Conservation (phyloP, 2,888 invertebrate genomes). For the Drosophila peninsularis region DNA sequence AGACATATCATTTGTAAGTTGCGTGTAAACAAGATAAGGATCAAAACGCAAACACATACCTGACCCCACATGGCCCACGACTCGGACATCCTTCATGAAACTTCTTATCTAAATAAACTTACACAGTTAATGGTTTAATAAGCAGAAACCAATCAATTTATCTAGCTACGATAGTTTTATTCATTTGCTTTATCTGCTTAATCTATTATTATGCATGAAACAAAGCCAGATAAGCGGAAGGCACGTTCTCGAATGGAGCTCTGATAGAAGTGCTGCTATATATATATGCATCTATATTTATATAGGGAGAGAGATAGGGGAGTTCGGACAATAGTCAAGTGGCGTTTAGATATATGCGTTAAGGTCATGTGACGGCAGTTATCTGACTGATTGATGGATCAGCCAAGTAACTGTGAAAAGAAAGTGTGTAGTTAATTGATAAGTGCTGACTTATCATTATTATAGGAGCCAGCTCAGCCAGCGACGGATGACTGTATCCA, state of each 20-base stretch:
- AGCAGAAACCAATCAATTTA: slow-evolving; percentile 20
- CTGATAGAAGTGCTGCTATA: background rate
- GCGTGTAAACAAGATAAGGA: background rate
- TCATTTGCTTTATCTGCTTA: slow-evolving; percentile 16
- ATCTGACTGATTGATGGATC: slow-evolving; percentile 45
- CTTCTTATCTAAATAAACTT: slow-evolving; percentile 13
- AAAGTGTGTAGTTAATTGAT: slow-evolving; percentile 32
- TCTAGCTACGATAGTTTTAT: slow-evolving; percentile 12
- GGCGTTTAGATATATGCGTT: slow-evolving; percentile 17
- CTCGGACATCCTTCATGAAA: background rate
- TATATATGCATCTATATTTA: slow-evolving; percentile 1
- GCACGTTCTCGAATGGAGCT: slow-evolving; percentile 21
- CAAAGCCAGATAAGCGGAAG: slow-evolving; percentile 37
- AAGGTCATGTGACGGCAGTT: slow-evolving; percentile 47
- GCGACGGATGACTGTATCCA: background rate
- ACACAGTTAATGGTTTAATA: slow-evolving; percentile 15
- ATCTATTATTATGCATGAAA: slow-evolving; percentile 30
- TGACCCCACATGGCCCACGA: background rate
- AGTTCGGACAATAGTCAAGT: slow-evolving; percentile 29
- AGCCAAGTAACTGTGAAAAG: slow-evolving; percentile 7
- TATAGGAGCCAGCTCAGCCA: background rate
- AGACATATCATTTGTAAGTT: slow-evolving; percentile 5
- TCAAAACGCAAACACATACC: slow-evolving; percentile 18
- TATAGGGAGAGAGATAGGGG: background rate
- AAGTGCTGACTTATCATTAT: slow-evolving; percentile 34